Conservation (phyloP, 2,113 vertebrate species). For the Myrmecobius fasciatus region DNA sequence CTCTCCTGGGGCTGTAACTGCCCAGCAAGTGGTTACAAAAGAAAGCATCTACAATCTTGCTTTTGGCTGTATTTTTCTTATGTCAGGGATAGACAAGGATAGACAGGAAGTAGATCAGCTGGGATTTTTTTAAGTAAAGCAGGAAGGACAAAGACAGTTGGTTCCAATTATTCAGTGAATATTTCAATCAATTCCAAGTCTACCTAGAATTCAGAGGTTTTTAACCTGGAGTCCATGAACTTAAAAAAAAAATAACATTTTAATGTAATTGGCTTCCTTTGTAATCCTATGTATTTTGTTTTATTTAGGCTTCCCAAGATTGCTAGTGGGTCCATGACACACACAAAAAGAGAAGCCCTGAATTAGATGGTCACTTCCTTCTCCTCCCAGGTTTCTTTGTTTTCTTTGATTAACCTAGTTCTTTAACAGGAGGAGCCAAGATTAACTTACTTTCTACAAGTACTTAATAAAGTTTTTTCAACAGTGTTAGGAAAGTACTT, state of each 20-base stretch:
- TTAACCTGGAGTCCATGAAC: background rate
- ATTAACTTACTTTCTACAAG: background rate
- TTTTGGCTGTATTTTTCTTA: constrained; percentile 7
- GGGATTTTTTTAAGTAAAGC: background rate
- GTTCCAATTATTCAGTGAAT: background rate
- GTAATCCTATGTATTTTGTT: background rate
- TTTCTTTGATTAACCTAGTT: constrained; percentile 6
- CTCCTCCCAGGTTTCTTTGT: constrained; percentile 28
- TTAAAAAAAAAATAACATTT: background rate
- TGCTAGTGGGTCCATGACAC: background rate
- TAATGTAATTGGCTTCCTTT: background rate
- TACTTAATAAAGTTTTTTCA: constrained; percentile 23
- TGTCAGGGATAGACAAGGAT: background rate
- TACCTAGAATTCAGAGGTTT: background rate
- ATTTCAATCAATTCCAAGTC: background rate
- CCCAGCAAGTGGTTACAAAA: constrained; percentile 29
- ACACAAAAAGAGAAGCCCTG: background rate
- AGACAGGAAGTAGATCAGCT: background rate
- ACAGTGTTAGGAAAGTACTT: background rate
- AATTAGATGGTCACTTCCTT: background rate
- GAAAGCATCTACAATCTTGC: background rate
- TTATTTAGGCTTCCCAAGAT: background rate
- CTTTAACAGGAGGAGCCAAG: background rate
- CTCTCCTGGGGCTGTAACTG: background rate
- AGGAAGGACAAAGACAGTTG: background rate